Evolutionary conservation across 2,888 invertebrate genomes (phyloP).

Genomic region (Catonia carolina): DNA sequence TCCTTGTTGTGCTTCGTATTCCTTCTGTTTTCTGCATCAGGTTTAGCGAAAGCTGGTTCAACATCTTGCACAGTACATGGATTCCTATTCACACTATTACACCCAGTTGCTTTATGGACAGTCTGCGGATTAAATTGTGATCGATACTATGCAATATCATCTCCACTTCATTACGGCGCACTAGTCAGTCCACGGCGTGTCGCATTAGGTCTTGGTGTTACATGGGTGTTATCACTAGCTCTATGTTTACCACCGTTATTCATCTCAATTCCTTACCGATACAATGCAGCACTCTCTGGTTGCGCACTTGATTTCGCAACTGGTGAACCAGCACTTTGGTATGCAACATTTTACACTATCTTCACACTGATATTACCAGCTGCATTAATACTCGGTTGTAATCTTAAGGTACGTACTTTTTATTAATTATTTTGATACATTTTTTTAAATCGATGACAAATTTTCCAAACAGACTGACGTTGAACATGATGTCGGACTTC

Average conservation of each 20-base stretch:
- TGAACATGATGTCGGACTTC: too few relatives aligned
- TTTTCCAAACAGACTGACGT: too few relatives aligned
- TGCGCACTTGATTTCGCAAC: slow-evolving; percentile 63
- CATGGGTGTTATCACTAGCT: slow-evolving; percentile 53
- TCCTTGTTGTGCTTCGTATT: slow-evolving; percentile 58
- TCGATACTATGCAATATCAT: slow-evolving; percentile 68
- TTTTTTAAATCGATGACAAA: too few relatives aligned
- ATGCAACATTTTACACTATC: slow-evolving; percentile 57
- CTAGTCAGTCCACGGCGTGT: slow-evolving; percentile 64
- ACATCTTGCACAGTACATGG: slow-evolving; percentile 54
- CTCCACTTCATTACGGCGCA: slow-evolving; percentile 71
- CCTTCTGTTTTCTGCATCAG: slow-evolving; percentile 50
- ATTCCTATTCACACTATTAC: slow-evolving; percentile 60
- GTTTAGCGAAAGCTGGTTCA: slow-evolving; percentile 32
- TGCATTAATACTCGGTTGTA: slow-evolving; percentile 62
- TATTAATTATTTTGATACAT: too few relatives aligned
- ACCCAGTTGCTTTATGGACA: slow-evolving; percentile 71
- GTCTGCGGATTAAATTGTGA: slow-evolving; percentile 73
- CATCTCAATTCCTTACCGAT: slow-evolving; percentile 51
- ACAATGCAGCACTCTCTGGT: slow-evolving; percentile 52
- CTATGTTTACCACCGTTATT: slow-evolving; percentile 56
- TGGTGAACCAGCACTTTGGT: slow-evolving; percentile 49
- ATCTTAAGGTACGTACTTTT: slow-evolving; percentile 55
- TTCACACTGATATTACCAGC: slow-evolving; percentile 61
- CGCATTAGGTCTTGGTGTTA: slow-evolving; percentile 56